Base-by-base conservation (phyloP, 2,113 vertebrate species). In the Oncorhynchus mykiss region DNA sequence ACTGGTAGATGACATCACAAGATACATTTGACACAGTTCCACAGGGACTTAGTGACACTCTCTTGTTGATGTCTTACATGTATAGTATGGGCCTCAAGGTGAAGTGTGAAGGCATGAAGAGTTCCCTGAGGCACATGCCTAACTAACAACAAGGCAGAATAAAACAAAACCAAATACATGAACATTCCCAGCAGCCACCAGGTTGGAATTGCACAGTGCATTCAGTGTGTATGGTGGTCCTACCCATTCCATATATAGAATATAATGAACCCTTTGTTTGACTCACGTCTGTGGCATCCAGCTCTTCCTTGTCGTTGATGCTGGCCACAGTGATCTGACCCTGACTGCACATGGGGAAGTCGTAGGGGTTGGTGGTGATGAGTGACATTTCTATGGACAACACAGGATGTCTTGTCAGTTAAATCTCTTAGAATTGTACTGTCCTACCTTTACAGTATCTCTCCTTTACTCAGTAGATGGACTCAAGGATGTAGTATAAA, bases 201-300 rank as follows among this genome's bases (percentile, higher is more conserved):
- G 8, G 20, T 8, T 20, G 39, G 39, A 11, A 11, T 45, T 45
- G 39, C 2, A 45, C 39, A 45, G 39, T 9, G 12, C 11, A 13
- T 72, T 25, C 25, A 25, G 25, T 25, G 25, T 54, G 3, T 18
- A 16, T 5, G 12, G 12, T 13, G 49, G 3, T 14, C 14, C 3
- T 16, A 54, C 8, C 49, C 49, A 18, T 69, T 22, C 27, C 25
- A 69, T 13, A 2, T 29, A 1, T 31, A 22, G 22, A 65, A 2
- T 3, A 13, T 72, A 8, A 48, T 20, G 1, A 39, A 29, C 13
- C 6, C 13, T 39, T 54, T 73, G 16, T 70, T 22, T 57, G 14
- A 48, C 94, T 93, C 87, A 96, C 95, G 87, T 96, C 95, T 45
- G 95, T 96, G 0, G 95, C 95, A 86, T 95, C 94, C 70, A 96